phyloP scores from a whole-genome alignment of 2,113 vertebrate species.

The Rhinoptilus africanus region DNA sequence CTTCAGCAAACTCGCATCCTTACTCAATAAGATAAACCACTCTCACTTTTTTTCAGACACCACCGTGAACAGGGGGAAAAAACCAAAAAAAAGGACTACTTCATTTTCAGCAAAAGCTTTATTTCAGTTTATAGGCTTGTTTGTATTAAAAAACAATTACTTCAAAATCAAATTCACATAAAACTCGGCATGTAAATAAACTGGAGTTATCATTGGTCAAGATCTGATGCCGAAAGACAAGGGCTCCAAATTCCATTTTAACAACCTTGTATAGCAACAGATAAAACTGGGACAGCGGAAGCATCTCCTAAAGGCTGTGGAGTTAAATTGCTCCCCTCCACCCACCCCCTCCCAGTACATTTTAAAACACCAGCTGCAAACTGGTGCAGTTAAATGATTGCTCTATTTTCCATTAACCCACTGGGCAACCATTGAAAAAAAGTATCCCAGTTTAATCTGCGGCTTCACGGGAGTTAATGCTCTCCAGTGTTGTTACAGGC shows the following conservation, averaged over 20 bases:
- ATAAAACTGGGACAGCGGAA: neutral
- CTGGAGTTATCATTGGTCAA: neutral
- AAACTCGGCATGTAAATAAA: slow-evolving; percentile 38
- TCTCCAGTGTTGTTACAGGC: neutral
- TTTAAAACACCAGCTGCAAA: neutral
- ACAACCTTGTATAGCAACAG: neutral
- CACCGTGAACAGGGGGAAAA: fast-evolving
- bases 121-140: slow-evolving; percentile 62
- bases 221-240: neutral
- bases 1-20: neutral
- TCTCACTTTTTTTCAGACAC: neutral
- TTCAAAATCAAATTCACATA: slow-evolving; percentile 51
- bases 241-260: neutral
- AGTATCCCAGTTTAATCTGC: slow-evolving; percentile 16
- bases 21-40: neutral
- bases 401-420: neutral
- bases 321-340: neutral
- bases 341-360: neutral
- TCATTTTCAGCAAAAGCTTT: slow-evolving; percentile 55
- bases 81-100: neutral
- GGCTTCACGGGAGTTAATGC: neutral
- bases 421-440: neutral
- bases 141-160: slow-evolving; percentile 61
- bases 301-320: neutral
- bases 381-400: neutral